Evolutionary conservation across 2,113 vertebrate genomes (phyloP).

Genomic region (Gavialis gangeticus): DNA sequence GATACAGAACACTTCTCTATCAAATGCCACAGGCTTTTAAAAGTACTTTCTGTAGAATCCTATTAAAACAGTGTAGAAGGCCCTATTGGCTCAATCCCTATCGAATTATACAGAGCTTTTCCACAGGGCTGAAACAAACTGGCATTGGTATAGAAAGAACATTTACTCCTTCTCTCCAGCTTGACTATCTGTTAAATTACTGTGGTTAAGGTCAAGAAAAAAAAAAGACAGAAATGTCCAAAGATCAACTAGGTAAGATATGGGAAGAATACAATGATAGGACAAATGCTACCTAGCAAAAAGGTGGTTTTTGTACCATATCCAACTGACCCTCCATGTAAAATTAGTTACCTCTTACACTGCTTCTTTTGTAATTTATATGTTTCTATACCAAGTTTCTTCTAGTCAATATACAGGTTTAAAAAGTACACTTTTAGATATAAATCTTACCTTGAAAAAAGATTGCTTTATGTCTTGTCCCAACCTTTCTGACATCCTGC

Average conservation of each 20-base stretch:
- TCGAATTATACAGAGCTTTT: background rate
- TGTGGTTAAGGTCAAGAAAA: background rate
- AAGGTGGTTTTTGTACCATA: background rate
- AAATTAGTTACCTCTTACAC: background rate
- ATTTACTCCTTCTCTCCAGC: background rate
- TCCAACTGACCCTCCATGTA: background rate
- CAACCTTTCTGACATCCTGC: slow-evolving; percentile 95
- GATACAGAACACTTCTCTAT: background rate
- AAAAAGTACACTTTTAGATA: background rate
- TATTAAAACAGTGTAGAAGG: background rate
- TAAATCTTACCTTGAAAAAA: slow-evolving; percentile 93
- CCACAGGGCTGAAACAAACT: background rate
- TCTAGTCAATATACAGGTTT: background rate
- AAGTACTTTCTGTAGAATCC: background rate
- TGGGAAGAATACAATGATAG: background rate
- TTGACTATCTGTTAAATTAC: background rate
- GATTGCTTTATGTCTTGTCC: slow-evolving; percentile 98
- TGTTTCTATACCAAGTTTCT: background rate
- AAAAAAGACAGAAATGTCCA: background rate
- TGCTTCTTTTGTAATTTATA: background rate
- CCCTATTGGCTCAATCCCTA: background rate
- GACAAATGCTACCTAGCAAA: background rate
- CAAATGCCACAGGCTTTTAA: background rate
- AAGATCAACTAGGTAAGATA: background rate
- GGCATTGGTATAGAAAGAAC: background rate